phyloP scores from a whole-genome alignment of 2,797 vertebrate genomes.

The Helicolenus hilgendorfi region DNA sequence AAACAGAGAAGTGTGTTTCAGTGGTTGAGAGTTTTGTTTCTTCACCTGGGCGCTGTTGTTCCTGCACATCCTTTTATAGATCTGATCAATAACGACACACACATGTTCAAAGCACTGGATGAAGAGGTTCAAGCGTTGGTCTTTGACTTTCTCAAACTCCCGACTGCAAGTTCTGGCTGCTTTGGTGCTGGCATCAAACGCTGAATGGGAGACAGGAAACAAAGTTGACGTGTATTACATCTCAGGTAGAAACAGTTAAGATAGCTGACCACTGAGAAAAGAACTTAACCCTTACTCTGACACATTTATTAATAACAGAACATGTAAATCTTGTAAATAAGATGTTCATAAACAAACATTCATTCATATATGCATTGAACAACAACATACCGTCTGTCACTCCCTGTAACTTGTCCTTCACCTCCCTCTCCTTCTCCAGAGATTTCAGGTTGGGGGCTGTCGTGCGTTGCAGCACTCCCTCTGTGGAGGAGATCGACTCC shows the following conservation, averaged over 20 bases:
- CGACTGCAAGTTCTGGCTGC: slow-evolving; percentile 88
- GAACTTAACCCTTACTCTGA: neutral
- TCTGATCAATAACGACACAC: slow-evolving; percentile 92
- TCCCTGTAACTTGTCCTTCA: slow-evolving; percentile 91
- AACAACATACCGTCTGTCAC: slow-evolving; percentile 88
- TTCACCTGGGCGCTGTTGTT: slow-evolving; percentile 95
- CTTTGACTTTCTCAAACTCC: slow-evolving; percentile 95
- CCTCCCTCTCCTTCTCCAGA: slow-evolving; percentile 90
- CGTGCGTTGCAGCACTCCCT: slow-evolving; percentile 88
- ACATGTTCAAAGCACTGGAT: slow-evolving; percentile 95
- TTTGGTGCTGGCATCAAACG: slow-evolving; percentile 93
- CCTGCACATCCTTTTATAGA: slow-evolving; percentile 96
- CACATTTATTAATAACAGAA: neutral
- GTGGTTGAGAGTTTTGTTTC: neutral
- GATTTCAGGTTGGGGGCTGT: slow-evolving; percentile 94
- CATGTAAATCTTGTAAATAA: neutral
- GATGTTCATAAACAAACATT: neutral
- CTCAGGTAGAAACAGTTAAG: neutral
- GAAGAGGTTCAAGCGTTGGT: slow-evolving; percentile 91
- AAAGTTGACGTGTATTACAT: neutral
- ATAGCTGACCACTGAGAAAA: neutral
- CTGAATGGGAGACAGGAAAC: slow-evolving; percentile 75
- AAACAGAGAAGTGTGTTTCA: neutral
- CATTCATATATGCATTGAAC: neutral
- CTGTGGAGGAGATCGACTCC: slow-evolving; percentile 85